phyloP scores from a whole-genome alignment of 2,797 vertebrate species.

The Epinephelus coioides region DNA sequence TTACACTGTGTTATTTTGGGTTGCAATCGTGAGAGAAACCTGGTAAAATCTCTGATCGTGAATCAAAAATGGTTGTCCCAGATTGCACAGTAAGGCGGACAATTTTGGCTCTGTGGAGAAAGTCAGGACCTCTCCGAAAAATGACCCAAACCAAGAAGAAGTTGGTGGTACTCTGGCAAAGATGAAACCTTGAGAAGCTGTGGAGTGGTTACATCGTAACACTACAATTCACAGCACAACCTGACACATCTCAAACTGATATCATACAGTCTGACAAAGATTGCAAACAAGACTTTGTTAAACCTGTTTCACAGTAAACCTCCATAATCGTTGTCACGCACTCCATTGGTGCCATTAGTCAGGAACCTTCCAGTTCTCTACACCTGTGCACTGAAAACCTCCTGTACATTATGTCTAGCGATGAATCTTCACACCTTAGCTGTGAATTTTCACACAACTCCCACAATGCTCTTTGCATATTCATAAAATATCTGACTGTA shows the following conservation, averaged over 20 bases:
- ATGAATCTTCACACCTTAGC: slow-evolving; percentile 41
- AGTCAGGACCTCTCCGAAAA: not conserved
- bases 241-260: not conserved
- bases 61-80: not conserved
- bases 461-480: slow-evolving; percentile 33
- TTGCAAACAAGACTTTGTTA: not conserved
- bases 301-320: not conserved
- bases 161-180: not conserved
- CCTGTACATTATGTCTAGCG: not conserved
- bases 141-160: too few relatives aligned
- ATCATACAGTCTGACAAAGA: not conserved
- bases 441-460: slow-evolving; percentile 48
- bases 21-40: not conserved
- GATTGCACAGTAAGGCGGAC: not conserved
- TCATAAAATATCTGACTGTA: slow-evolving; percentile 33
- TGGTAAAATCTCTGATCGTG: not conserved
- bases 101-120: not conserved
- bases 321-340: not conserved
- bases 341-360: not conserved
- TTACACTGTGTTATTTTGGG: not conserved
- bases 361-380: not conserved
- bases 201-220: not conserved
- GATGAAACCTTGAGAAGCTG: not conserved
- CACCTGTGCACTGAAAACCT: slow-evolving; percentile 28
- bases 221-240: not conserved